phyloP scores from a whole-genome alignment of 2,888 invertebrate species.

The Dryobotodes eremita region DNA sequence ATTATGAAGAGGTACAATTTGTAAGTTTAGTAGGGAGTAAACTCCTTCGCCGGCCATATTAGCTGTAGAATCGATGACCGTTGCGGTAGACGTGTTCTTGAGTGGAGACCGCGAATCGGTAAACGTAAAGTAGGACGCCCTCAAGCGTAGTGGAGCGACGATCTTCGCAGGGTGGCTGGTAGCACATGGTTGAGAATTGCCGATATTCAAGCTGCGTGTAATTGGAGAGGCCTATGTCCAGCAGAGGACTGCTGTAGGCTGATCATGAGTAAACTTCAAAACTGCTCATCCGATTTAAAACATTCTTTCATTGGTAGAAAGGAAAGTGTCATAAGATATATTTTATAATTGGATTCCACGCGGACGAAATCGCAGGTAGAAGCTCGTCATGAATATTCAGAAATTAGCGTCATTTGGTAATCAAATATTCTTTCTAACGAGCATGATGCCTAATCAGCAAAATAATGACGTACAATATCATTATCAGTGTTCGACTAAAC shows the following conservation, averaged over 20 bases:
- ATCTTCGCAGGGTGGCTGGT: too few relatives aligned
- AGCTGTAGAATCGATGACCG: too few relatives aligned
- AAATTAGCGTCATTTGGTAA: not conserved
- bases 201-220: too few relatives aligned
- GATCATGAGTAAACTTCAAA: not conserved
- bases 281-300: not conserved
- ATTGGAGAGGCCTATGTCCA: too few relatives aligned
- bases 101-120: too few relatives aligned
- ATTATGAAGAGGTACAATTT: not conserved
- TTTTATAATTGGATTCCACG: not conserved
- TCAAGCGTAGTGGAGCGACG: too few relatives aligned
- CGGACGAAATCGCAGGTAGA: not conserved
- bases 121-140: too few relatives aligned
- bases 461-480: slow-evolving; percentile 6
- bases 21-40: not conserved
- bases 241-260: too few relatives aligned
- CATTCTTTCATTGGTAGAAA: not conserved
- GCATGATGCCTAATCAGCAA: not conserved
- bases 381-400: not conserved
- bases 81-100: too few relatives aligned
- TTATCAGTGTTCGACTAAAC: slow-evolving; percentile 9
- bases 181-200: too few relatives aligned
- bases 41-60: too few relatives aligned
- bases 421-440: not conserved
- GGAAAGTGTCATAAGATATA: not conserved